Evolutionary conservation across 2,797 vertebrate species (phyloP).

Genomic region (Spea hammondii): DNA sequence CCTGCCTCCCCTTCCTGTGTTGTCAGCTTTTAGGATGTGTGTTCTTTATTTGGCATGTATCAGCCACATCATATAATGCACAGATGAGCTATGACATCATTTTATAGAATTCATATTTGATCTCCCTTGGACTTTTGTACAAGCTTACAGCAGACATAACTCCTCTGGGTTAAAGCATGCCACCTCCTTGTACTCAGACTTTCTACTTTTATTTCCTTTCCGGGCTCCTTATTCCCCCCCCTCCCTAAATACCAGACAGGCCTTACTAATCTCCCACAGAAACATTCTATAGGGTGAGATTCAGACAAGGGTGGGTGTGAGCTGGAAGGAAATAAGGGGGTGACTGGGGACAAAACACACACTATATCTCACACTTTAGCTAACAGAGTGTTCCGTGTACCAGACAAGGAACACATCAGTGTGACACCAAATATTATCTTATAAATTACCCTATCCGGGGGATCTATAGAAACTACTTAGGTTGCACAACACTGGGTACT

Average conservation of each 20-base stretch:
- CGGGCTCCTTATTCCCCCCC: too few relatives aligned
- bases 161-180: not conserved
- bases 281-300: not conserved
- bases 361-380: too few relatives aligned
- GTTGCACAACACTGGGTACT: too few relatives aligned
- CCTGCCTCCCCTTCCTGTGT: not conserved
- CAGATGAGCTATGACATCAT: not conserved
- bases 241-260: not conserved
- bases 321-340: slow-evolving; percentile 18
- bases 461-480: too few relatives aligned
- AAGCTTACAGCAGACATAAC: not conserved
- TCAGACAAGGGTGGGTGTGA: not conserved
- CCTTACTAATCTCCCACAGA: not conserved
- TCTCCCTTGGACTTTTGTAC: not conserved
- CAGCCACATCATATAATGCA: slow-evolving; percentile 37
- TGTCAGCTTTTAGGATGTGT: not conserved
- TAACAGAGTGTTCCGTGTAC: too few relatives aligned
- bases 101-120: not conserved
- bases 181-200: not conserved
- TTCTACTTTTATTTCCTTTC: not conserved
- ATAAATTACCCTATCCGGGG: too few relatives aligned
- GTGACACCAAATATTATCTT: too few relatives aligned
- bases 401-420: too few relatives aligned
- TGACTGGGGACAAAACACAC: slow-evolving; percentile 14
- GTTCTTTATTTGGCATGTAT: not conserved